Base-by-base conservation (phyloP, 2,797 vertebrate species). In the Chaetophractus vellerosus region DNA sequence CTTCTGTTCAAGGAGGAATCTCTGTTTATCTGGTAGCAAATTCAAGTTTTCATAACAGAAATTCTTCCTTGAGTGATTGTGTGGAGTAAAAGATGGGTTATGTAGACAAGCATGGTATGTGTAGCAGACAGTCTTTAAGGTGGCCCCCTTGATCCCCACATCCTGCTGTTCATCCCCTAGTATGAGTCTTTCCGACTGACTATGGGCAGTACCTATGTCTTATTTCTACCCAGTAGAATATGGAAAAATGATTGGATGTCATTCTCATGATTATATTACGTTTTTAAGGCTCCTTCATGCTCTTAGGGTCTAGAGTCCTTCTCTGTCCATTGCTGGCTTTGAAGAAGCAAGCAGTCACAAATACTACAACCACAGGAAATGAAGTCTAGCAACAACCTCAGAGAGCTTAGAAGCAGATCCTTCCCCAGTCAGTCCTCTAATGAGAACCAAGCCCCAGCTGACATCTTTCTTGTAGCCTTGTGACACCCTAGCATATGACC, bases 291-390 rank as follows among this genome's bases (percentile, higher is more conserved):
- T 69, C 41, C 33, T 69, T n/a, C 78, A 63, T 28, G 36, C 16
- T 72, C 69, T 68, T 3, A 86, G 38, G 33, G 48, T 55, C 23
- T 19, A 76, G 5, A 24, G n/a, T 28, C 36, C 55, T 9, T n/a
- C 28, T 45, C 66, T 31, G 5, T 38, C 38, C 15, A 71, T 36
- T n/a, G 18, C 63, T 63, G 15, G 4, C 21, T 90, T 64, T 63
- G 8, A 63, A 81, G 69, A 61, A 90, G 45, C 7, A 55, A 95
- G 28, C 38, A 81, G 31, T 90, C n/a, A 45, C 23, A 82, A 87
- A 64, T 87, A 28, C 74, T 33, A 76, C 16, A 64, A 14, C 28
- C 52, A 64, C 45, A 48, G 14, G 83, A 91, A 59, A 68, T 87
- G n/a, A 87, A 86, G 69, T 69, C 61, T 82, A 52, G 59, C 19